Evolutionary conservation across 2,888 invertebrate genomes (phyloP).

Genomic region (Pristionchus japonicus): DNA sequence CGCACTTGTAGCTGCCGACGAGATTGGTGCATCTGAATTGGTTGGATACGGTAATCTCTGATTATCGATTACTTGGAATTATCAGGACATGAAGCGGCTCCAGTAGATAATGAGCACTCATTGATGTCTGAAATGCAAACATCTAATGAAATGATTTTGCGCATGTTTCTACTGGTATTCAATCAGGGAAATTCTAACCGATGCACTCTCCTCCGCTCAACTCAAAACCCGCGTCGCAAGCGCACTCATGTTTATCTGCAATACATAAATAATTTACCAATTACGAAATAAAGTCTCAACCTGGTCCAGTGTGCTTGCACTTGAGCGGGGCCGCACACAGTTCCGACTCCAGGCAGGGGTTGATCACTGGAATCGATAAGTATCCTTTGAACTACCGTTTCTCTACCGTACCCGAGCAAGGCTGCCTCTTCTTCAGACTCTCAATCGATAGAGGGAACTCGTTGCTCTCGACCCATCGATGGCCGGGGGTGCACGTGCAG

Average conservation of each 20-base stretch:
- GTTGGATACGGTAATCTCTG: background rate
- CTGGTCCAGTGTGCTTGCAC: slow-evolving; percentile 48
- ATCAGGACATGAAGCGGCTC: slow-evolving; percentile 38
- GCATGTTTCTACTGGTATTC: no score
- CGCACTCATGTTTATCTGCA: slow-evolving; percentile 39
- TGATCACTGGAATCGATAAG: slow-evolving; percentile 36
- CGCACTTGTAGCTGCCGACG: slow-evolving; percentile 48
- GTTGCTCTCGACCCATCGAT: slow-evolving; percentile 24
- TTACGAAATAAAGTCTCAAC: background rate
- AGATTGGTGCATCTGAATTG: slow-evolving; percentile 44
- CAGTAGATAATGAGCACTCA: slow-evolving; percentile 35
- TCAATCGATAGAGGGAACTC: slow-evolving; percentile 21
- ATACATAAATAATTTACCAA: background rate
- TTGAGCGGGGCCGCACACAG: slow-evolving; percentile 40
- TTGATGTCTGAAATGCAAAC: slow-evolving; percentile 43
- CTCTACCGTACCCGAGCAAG: background rate
- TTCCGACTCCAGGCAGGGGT: slow-evolving; percentile 45
- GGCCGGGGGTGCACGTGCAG: slow-evolving; percentile 23
- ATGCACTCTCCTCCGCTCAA: slow-evolving; percentile 47
- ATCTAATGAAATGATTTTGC: no score
- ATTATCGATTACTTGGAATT: slow-evolving; percentile 45
- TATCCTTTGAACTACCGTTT: background rate
- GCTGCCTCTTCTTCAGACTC: background rate
- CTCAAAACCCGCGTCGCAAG: slow-evolving; percentile 46
- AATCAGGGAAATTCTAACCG: background rate